Evolutionary conservation across 2,113 vertebrate genomes (phyloP), one percentile per base, ranked within the genome.

Genomic region (Trematocara stigmaticum): DNA sequence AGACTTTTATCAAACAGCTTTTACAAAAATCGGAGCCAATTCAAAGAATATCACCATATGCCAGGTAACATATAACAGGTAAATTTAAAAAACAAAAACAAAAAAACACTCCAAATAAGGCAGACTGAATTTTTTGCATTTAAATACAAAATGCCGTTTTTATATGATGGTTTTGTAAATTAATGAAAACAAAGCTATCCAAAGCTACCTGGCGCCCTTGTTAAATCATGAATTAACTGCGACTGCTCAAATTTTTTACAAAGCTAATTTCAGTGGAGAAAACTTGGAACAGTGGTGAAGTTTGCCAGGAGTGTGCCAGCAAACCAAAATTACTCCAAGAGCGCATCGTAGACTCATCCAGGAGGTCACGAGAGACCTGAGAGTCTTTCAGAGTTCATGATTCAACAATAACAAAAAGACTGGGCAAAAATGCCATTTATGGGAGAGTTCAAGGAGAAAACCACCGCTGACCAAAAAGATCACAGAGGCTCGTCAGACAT

Each of bases 81-180:
- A 61, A 35, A 61, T 61, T 56, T 0, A 0, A 29, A 57, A 29
- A 16, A 57, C 13, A 16, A 31, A 20, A 4, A 26, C 3, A 3
- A 59, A 4, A 0, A 1, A 1, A 0, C 12, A 61, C 3, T 34
- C 15, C 15, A 61, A 34, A 61, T 34, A 18, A 34, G 29, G 57
- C 8, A 18, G 29, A 16, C 57, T 34, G 15, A 34, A 34, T 35
- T 61, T 35, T 35, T 61, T 35, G 57, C 57, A 61, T 61, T 61
- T 61, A 61, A 61, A 61, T 61, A 35, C 57, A 61, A 61, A 35
- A 61, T 61, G 3, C 34, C n/a, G 57, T 61, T 61, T 61, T 6
- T 61, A 61, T 61, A 35, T 61, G 26, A 31, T 57, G 57, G 11
- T 35, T 61, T 35, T 61, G 16, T 61, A 35, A 61, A 61, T 61